Base-by-base conservation (phyloP, 1,140 invertebrate species). In the Bombyx mori region DNA sequence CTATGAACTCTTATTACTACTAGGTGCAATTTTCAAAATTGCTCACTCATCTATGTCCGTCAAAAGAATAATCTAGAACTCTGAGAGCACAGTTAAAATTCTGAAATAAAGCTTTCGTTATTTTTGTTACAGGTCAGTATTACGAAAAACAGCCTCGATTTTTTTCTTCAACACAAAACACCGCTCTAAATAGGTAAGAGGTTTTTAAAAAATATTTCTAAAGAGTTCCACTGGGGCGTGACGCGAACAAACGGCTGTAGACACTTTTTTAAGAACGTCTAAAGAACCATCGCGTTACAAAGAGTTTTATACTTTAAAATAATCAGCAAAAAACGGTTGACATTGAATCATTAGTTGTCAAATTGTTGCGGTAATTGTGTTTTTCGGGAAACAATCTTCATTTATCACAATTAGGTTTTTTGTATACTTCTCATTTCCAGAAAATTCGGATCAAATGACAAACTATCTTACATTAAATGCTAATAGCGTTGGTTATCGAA, bases 41-140 rank as follows among this genome's bases (percentile, higher is more conserved):
- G 12, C 4, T 35, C 4, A 35, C 26, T 35, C 4, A 45, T 52
- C 43, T 42, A 45, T 8, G 18, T 42, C 42, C 4, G 26, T 35
- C 26, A 3, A 35, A 35, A 35, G 26, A 35, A 35, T 5, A 35
- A 35, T 35, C 26, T 35, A 35, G 26, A 35, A 35, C 26, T 35
- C 26, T 35, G 26, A 35, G 26, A 35, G 26, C 26, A 35, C 26
- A 35, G 26, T 35, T 35, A 35, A 35, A 35, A 35, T 35, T 35
- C 26, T 42, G 35, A n/a, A 42, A 52, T 52, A 52, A 52, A 51
- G 10, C 42, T 35, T 52, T 10, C 51, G 18, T 44, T 44, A 44
- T 51, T 56, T 61, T 66, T 66, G 65, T 66, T 66, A 48, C 65
- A 66, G 65, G 65, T 66, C 56, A 66, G 65, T 66, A 49, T 48